Percentiles rank a stretch among this genome's conserved stretches.
phyloP scores from a whole-genome alignment of 2,113 vertebrate genomes.

The Gobiocypris rarus region DNA sequence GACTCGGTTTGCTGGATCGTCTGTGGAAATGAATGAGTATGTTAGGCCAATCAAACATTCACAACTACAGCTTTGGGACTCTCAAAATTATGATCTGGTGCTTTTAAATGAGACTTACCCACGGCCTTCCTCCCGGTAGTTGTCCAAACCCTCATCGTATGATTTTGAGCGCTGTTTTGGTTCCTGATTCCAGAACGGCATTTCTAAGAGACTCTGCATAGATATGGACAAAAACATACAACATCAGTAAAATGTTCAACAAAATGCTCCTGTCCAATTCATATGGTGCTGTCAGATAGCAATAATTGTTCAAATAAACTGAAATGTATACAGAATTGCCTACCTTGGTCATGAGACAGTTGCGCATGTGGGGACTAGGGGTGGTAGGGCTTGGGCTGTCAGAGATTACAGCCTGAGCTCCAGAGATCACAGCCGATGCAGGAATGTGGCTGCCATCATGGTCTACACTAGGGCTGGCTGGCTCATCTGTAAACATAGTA shows the following conservation, averaged over 20 bases:
- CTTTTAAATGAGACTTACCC: constrained; percentile 76
- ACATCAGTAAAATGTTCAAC: neutral
- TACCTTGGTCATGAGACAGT: constrained; percentile 97
- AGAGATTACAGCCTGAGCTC: constrained; percentile 78
- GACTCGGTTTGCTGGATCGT: constrained; percentile 81
- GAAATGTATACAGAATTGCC: neutral
- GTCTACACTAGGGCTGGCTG: constrained; percentile 93
- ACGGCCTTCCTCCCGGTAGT: constrained; percentile 89
- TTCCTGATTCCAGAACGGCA: constrained; percentile 80
- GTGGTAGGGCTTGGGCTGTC: constrained; percentile 83
- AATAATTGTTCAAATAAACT: neutral
- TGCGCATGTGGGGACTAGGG: constrained; percentile 89
- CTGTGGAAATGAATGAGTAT: constrained; percentile 23
- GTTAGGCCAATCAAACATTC: neutral
- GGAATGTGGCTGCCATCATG: constrained; percentile 88
- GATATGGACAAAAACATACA: too few relatives aligned
- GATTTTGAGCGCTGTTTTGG: constrained; percentile 96
- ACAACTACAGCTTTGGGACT: neutral
- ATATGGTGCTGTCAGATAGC: neutral
- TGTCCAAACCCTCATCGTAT: constrained; percentile 93
- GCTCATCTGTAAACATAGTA: constrained; percentile 83
- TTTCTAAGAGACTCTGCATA: constrained; percentile 86
- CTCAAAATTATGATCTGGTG: neutral
- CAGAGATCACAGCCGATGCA: constrained; percentile 93
- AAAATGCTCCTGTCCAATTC: neutral